Percentiles rank a stretch among this genome's conserved stretches.
phyloP scores from a whole-genome alignment of 2,797 vertebrate species.

The Malurus splendens region DNA sequence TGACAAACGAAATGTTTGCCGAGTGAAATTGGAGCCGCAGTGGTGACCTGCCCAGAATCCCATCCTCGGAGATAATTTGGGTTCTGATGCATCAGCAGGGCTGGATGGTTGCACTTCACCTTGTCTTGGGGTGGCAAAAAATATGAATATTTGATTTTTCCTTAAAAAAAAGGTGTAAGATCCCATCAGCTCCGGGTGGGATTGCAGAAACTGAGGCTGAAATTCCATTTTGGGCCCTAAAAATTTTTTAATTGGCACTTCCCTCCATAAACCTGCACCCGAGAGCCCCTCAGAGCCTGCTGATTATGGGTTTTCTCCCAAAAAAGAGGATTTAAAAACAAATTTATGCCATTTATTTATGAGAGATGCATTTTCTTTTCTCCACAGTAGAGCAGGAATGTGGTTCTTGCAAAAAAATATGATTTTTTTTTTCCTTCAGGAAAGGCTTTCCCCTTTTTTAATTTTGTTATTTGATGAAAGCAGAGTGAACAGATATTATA shows the following conservation, averaged over 20 bases:
- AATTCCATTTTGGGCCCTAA: background rate
- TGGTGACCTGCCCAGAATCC: background rate
- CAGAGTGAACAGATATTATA: too few species aligned
- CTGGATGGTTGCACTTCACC: background rate
- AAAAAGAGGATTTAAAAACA: background rate
- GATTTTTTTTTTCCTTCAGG: too few species aligned
- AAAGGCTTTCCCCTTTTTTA: too few species aligned
- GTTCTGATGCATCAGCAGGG: background rate
- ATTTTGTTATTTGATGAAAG: too few species aligned
- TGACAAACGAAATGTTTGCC: constrained; percentile 41
- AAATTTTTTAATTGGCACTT: background rate
- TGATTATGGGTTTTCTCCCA: background rate
- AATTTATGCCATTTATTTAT: fast-evolving
- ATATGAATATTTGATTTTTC: background rate
- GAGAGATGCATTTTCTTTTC: background rate
- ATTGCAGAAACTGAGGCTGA: background rate
- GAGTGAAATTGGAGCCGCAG: constrained; percentile 4
- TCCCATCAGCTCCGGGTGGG: background rate
- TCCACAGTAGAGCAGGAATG: fast-evolving
- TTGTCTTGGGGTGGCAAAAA: background rate
- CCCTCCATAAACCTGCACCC: background rate
- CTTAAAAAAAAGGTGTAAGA: too few species aligned
- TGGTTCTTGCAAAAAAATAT: too few species aligned
- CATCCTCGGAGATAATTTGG: background rate
- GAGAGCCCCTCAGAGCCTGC: background rate